These are phyloP conservation scores for Cetonia aurata DNA, from an alignment of 2,888 invertebrate genomes.

Conservation along the genomic window DNA sequence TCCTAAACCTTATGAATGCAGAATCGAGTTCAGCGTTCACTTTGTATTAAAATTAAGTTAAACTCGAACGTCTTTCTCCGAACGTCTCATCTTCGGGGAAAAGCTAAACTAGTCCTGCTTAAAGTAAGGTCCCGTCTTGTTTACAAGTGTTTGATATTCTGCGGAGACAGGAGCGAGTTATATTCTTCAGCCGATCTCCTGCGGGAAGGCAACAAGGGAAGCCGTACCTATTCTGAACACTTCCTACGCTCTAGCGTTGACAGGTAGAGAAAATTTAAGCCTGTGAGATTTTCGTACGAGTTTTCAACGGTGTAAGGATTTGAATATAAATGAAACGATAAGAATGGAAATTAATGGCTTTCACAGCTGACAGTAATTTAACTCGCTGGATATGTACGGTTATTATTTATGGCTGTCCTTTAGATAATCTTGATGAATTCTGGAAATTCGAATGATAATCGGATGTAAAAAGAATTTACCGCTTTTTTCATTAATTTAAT, in stretches of 20 bases:
- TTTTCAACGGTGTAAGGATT: conserved; percentile 14
- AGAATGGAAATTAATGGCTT: conserved; percentile 22
- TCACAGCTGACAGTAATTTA: conserved; percentile 23
- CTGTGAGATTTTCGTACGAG: conserved; percentile 27
- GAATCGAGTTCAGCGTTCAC: conserved; percentile 28
- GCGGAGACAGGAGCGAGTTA: conserved; percentile 32
- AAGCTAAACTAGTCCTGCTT: conserved; percentile 18
- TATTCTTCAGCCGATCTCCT: conserved; percentile 31
- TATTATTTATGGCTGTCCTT: neutral
- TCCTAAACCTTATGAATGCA: conserved; percentile 17
- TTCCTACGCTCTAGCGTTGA: conserved; percentile 7
- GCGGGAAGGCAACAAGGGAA: conserved; percentile 17
- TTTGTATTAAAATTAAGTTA: conserved; percentile 37
- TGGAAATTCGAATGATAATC: neutral
- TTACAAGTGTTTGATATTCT: conserved; percentile 34
- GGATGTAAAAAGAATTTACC: conserved; percentile 6
- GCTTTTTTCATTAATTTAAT: conserved; percentile 20
- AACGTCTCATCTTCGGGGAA: conserved; percentile 9
- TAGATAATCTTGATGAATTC: neutral
- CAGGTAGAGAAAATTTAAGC: conserved; percentile 32
- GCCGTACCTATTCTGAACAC: neutral
- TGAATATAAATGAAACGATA: conserved; percentile 36
- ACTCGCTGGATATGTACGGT: neutral
- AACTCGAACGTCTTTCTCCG: conserved; percentile 18
- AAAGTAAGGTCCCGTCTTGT: conserved; percentile 29